These are phyloP conservation scores for Pseudochirops cupreus DNA, from an alignment of 2,797 vertebrate species.

Conservation along the genomic window DNA sequence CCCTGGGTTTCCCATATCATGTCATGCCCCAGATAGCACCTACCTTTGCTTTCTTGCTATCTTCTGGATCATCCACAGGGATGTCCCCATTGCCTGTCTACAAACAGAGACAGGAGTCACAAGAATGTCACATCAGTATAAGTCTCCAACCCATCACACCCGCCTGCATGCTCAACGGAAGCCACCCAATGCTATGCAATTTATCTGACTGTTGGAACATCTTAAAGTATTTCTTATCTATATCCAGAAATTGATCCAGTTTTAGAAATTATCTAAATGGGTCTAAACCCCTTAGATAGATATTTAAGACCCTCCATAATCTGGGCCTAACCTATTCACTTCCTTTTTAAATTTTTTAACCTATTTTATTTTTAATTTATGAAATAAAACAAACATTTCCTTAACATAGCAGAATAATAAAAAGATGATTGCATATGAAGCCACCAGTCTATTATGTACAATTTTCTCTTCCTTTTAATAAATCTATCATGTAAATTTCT, in stretches of 20 bases:
- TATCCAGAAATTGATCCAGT: background rate
- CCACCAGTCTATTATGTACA: background rate
- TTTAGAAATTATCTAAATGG: slow-evolving; percentile 4
- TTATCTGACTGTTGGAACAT: background rate
- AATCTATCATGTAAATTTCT: background rate
- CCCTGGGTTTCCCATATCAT: background rate
- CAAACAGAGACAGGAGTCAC: slow-evolving; percentile 73
- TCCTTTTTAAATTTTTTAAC: background rate
- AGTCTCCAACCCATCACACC: background rate
- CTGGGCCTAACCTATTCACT: background rate
- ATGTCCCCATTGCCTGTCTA: slow-evolving; percentile 85
- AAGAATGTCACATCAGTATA: background rate
- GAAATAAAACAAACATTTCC: background rate
- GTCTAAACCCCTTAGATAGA: background rate
- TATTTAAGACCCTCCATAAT: background rate
- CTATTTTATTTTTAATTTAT: background rate
- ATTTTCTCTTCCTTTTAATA: background rate
- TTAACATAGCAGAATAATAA: background rate
- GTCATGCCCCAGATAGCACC: slow-evolving; percentile 49
- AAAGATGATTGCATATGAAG: background rate
- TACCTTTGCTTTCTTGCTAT: slow-evolving; percentile 92
- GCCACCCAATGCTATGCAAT: background rate
- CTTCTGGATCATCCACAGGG: slow-evolving; percentile 82
- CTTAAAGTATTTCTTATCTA: slow-evolving; percentile 5
- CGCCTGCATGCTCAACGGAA: background rate